phyloP scores from a whole-genome alignment of 2,113 vertebrate species.

The Aegithalos caudatus region DNA sequence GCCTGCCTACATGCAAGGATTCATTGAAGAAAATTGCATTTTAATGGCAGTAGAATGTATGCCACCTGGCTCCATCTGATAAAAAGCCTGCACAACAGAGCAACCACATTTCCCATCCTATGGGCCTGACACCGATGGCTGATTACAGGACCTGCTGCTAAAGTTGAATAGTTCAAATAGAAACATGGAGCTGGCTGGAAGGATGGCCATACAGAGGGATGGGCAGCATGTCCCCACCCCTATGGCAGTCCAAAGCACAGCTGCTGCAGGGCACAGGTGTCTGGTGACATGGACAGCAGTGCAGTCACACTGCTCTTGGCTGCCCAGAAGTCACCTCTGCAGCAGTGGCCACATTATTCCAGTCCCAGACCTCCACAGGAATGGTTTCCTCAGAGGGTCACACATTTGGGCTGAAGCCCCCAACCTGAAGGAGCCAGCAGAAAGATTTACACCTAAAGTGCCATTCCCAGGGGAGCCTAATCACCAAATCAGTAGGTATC shows the following conservation, averaged over 20 bases:
- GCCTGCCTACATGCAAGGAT: background rate
- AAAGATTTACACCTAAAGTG: background rate
- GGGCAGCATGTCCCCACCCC: background rate
- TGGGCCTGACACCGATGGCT: background rate
- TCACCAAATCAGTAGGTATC: background rate
- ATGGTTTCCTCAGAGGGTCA: background rate
- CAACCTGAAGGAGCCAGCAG: background rate
- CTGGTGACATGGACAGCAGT: background rate
- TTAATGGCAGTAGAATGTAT: background rate
- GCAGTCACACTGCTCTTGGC: background rate
- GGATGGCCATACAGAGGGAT: rapidly evolving
- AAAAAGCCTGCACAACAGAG: background rate
- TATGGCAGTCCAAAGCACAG: rapidly evolving
- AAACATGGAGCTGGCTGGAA: background rate
- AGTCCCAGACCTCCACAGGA: background rate
- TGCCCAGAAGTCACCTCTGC: background rate
- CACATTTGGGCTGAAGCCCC: background rate
- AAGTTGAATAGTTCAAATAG: background rate
- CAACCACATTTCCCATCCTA: background rate
- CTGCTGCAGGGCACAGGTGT: background rate
- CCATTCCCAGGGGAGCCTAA: background rate
- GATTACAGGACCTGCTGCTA: background rate
- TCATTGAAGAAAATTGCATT: background rate
- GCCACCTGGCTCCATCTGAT: background rate
- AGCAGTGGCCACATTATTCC: background rate